Base-by-base conservation (phyloP, 2,888 invertebrate species). In the Nomada goodeniana region DNA sequence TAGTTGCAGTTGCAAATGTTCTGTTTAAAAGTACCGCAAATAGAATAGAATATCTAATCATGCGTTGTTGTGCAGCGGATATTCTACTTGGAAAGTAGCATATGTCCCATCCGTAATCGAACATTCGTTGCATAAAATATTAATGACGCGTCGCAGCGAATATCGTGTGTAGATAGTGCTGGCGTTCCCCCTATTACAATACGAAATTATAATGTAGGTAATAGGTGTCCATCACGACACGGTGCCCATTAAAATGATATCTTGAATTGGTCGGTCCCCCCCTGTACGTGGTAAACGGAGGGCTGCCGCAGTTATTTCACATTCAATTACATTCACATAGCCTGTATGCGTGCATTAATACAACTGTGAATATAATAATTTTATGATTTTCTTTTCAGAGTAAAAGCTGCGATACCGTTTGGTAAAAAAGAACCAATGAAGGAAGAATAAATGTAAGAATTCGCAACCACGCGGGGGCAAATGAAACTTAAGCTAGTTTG, bases 371-470 rank as follows among this genome's bases (percentile, higher is more conserved):
- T 36, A 36, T 36, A 20, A 20, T 20, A 53, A 20, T 15, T 1
- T 55, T 36, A 79, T 86, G 86, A 84, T 90, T 88, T 87, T 83
- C 85, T 87, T 95, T 94, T 50, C 95, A 98, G 98, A 94, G 97
- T 98, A 91, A 97, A 97, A 94, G 97, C 97, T 91, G 97, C 97
- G 90, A 96, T 98, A 94, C 98, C 98, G 86, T 96, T 98, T 94
- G 98, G 98, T 94, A 97, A 97, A 95, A 98, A 97, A 95, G 97
- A 98, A 93, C 96, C 96, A 92, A 96, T 97, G 93, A 98, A 98
- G 95, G 97, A 97, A 95, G 97, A 97, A 95, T 97, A 97, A 95
- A 94, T 13, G 5, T 76, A 50, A 74, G 80, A 88, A 73, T 85
- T 76, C 86, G 88, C 80, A 89, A 90, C 57, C 76, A 82, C 82